Evolutionary conservation across 2,113 vertebrate species (phyloP).

Genomic region (Daboia siamensis): DNA sequence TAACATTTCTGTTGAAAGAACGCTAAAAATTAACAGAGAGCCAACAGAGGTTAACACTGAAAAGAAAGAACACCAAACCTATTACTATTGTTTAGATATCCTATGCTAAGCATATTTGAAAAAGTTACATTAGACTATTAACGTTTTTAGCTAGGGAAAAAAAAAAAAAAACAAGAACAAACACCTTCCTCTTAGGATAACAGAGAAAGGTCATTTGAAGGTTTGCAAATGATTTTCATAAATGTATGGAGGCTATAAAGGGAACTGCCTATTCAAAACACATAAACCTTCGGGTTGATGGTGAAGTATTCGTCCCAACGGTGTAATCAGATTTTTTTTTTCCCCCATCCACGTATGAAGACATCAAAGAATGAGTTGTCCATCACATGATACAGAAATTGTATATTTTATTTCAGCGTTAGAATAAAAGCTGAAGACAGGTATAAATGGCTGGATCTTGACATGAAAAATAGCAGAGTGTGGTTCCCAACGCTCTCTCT

Average conservation of each 20-base stretch:
- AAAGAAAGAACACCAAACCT: neutral
- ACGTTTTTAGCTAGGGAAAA: neutral
- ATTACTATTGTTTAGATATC: neutral
- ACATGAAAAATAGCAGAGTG: neutral
- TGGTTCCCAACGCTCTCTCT: neutral
- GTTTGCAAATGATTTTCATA: constrained; percentile 9
- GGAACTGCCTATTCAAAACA: neutral
- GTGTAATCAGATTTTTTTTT: neutral
- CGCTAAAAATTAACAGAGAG: neutral
- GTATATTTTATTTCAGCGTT: neutral
- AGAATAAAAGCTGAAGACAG: neutral
- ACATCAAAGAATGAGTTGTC: neutral
- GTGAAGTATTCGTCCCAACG: neutral
- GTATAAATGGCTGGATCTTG: neutral
- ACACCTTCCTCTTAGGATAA: neutral
- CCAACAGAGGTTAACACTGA: neutral
- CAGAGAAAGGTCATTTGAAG: constrained; percentile 3
- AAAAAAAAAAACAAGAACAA: neutral
- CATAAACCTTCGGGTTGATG: neutral
- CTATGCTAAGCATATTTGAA: neutral
- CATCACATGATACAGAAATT: neutral
- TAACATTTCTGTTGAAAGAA: constrained; percentile 20
- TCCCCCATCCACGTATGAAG: neutral
- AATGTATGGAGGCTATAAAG: neutral
- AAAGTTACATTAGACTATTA: neutral